These are phyloP conservation scores for Gambusia affinis DNA, from an alignment of 2,113 vertebrate species.

Conservation along the genomic window DNA sequence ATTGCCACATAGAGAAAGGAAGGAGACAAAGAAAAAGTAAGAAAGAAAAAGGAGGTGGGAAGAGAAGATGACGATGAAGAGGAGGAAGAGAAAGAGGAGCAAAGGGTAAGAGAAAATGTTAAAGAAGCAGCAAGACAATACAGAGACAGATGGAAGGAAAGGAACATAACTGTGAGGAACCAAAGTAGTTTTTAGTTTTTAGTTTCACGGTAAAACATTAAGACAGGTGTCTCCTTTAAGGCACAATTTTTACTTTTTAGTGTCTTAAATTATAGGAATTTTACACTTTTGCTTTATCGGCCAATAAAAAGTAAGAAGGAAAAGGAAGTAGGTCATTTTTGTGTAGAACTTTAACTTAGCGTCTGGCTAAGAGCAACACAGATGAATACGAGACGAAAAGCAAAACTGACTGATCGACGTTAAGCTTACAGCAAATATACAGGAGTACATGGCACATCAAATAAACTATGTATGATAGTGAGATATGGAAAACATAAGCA, in stretches of 20 bases:
- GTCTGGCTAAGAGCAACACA: background rate
- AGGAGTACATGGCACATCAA: too few relatives aligned
- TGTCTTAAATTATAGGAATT: background rate
- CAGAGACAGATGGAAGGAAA: background rate
- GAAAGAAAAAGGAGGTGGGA: background rate
- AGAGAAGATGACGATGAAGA: background rate
- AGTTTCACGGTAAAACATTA: background rate
- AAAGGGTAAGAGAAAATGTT: background rate
- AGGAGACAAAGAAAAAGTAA: background rate
- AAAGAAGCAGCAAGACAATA: background rate
- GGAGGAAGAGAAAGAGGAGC: background rate
- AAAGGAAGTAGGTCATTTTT: background rate
- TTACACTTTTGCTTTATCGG: background rate
- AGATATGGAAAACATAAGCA: too few relatives aligned
- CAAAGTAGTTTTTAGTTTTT: background rate
- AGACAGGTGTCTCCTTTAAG: background rate
- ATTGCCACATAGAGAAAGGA: slow-evolving; percentile 34
- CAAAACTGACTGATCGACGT: background rate
- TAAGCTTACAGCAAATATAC: background rate
- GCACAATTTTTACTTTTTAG: background rate
- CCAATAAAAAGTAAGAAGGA: background rate
- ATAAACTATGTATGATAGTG: too few relatives aligned
- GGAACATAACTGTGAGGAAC: background rate
- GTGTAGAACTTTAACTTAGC: background rate
- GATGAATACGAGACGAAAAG: too few relatives aligned